These are phyloP conservation scores for Pangasius krempfi DNA, from an alignment of 2,797 vertebrate species.

Conservation along the genomic window DNA sequence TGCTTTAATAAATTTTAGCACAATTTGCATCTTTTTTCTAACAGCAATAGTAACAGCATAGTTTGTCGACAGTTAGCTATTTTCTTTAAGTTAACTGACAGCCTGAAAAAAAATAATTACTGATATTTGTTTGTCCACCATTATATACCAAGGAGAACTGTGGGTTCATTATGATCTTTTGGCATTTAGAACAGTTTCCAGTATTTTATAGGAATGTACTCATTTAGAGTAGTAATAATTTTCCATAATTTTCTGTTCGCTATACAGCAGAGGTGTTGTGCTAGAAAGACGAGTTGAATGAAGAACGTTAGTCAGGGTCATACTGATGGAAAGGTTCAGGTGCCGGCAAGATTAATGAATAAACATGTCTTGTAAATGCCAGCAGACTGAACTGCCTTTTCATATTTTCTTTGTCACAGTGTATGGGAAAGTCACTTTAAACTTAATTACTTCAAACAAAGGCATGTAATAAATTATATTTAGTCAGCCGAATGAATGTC, in stretches of 20 bases:
- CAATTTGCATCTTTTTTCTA: neutral
- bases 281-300: slow-evolving; percentile 36
- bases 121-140: neutral
- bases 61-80: neutral
- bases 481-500: slow-evolving; percentile 1
- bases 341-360: slow-evolving; percentile 36
- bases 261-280: slow-evolving; percentile 16
- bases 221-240: neutral
- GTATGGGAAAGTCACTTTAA: slow-evolving; percentile 5
- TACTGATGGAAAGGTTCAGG: slow-evolving; percentile 31
- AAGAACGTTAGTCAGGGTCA: slow-evolving; percentile 35
- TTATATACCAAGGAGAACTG: neutral
- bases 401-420: slow-evolving; percentile 18
- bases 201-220: neutral
- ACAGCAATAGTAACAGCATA: neutral
- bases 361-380: slow-evolving; percentile 19
- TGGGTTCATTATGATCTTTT: neutral
- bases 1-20: neutral
- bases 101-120: neutral
- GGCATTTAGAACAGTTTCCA: neutral
- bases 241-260: slow-evolving; percentile 5
- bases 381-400: slow-evolving; percentile 19
- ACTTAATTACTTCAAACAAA: neutral
- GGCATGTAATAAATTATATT: slow-evolving; percentile 13
- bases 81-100: neutral